These are phyloP conservation scores for Carassius auratus DNA, from an alignment of 2,113 vertebrate species.

Conservation along the genomic window DNA sequence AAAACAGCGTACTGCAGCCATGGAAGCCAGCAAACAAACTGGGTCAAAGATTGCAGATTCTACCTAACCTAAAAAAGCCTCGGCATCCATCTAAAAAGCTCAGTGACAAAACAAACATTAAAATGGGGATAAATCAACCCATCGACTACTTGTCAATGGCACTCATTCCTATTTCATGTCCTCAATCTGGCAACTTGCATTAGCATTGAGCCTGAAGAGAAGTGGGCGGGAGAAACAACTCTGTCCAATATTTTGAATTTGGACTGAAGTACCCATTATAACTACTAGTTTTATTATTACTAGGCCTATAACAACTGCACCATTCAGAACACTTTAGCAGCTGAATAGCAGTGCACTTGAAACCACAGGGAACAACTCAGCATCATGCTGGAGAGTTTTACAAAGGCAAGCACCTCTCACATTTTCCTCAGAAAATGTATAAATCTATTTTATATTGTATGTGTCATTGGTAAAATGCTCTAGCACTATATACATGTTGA, in stretches of 20 bases:
- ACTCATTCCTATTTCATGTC: background rate
- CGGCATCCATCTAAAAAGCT: no score
- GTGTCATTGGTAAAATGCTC: background rate
- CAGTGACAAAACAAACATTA: no score
- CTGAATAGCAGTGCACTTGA: background rate
- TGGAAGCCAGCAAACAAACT: no score
- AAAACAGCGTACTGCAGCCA: no score
- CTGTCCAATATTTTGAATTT: no score
- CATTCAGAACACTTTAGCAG: background rate
- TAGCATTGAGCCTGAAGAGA: background rate
- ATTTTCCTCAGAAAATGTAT: background rate
- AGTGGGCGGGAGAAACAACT: background rate
- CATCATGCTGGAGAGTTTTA: background rate
- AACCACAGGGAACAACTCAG: background rate
- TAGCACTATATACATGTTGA: constrained; percentile 34
- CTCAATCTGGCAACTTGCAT: background rate
- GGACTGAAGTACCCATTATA: background rate
- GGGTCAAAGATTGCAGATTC: no score
- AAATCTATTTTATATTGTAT: background rate
- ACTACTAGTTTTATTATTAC: background rate
- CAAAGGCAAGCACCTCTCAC: background rate
- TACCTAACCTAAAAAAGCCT: no score
- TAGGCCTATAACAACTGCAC: background rate
- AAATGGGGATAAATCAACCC: no score
- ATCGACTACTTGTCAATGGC: background rate